phyloP scores from a whole-genome alignment of 2,888 invertebrate species.

The Leptopilina myrica region DNA sequence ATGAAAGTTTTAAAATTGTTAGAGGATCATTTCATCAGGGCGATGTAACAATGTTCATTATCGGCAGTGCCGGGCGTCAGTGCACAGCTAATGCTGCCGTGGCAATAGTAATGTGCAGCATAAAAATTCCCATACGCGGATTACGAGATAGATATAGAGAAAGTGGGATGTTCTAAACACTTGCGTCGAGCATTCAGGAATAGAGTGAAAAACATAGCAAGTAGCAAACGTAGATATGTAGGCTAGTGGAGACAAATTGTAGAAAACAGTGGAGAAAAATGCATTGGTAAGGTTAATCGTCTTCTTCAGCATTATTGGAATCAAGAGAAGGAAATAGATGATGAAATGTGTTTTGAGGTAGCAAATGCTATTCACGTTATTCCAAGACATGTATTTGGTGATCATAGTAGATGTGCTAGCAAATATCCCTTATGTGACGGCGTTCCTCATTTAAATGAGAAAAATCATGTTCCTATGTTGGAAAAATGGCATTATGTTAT shows the following conservation, averaged over 20 bases:
- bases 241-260: too few relatives aligned
- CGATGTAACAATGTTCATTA: not conserved
- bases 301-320: not conserved
- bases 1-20: not conserved
- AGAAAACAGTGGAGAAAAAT: too few relatives aligned
- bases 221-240: not conserved
- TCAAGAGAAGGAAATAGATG: not conserved
- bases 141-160: not conserved
- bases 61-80: not conserved
- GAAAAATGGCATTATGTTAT: not conserved
- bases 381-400: not conserved
- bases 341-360: not conserved
- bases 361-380: not conserved
- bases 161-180: not conserved
- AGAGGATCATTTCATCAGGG: conserved; percentile 7
- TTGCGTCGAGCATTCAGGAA: not conserved
- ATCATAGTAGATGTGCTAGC: too few relatives aligned
- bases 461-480: too few relatives aligned
- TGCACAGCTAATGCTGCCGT: conserved; percentile 4
- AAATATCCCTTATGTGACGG: too few relatives aligned
- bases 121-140: not conserved
- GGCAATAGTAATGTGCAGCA: not conserved
- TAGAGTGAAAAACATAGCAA: too few relatives aligned
- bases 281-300: not conserved
- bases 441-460: too few relatives aligned